These are phyloP conservation scores for Zosterops hypoxanthus DNA, from an alignment of 2,113 vertebrate species.

Conservation along the genomic window DNA sequence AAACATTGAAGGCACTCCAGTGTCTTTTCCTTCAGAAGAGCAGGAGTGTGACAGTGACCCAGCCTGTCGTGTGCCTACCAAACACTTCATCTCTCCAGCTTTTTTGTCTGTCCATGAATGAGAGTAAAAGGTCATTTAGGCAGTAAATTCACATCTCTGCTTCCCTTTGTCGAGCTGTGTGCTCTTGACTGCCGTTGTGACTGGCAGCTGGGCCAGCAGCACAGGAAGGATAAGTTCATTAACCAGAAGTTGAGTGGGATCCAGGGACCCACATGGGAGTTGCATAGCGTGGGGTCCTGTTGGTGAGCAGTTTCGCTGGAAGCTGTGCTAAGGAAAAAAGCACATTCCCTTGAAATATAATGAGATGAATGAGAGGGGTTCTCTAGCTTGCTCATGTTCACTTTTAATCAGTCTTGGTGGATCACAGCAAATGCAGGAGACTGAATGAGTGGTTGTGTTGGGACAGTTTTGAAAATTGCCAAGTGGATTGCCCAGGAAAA, in stretches of 20 bases:
- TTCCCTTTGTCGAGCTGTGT: neutral
- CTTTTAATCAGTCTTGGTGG: neutral
- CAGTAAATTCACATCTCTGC: neutral
- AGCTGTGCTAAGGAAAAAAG: neutral
- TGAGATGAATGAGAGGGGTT: neutral
- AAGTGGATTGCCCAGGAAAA: neutral
- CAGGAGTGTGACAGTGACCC: neutral
- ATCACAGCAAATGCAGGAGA: neutral
- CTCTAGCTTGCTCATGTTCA: neutral
- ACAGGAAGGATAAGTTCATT: neutral
- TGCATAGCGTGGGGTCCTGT: rapidly evolving
- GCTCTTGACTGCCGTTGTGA: neutral
- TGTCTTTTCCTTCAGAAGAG: neutral
- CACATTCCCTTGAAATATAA: neutral
- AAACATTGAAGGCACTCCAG: neutral
- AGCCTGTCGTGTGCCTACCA: neutral
- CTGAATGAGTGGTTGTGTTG: neutral
- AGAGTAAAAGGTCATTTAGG: neutral
- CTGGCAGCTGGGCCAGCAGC: neutral
- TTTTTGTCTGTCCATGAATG: neutral
- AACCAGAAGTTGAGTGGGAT: neutral
- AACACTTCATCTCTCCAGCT: neutral
- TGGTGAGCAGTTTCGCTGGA: neutral
- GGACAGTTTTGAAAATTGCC: neutral
- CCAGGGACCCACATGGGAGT: neutral